Evolutionary conservation across 1,140 invertebrate species (phyloP).

Genomic region (Drosophila teissieri): DNA sequence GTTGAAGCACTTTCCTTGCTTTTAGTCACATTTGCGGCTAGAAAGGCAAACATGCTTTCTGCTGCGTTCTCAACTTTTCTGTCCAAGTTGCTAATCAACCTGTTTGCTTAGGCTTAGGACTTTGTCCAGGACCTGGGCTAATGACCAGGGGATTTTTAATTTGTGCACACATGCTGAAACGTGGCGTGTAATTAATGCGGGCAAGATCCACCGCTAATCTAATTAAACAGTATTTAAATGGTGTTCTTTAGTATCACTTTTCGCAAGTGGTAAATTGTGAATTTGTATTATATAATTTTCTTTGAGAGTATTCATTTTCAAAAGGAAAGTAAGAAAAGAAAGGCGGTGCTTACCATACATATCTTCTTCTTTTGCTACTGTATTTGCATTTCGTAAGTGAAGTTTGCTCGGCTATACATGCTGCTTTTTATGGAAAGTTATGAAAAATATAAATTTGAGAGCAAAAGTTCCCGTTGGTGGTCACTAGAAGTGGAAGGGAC

Average conservation of each 20-base stretch:
- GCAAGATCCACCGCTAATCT: neutral
- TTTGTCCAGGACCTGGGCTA: slow-evolving; percentile 18
- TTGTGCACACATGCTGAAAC: slow-evolving; percentile 36
- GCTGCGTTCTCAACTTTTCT: slow-evolving; percentile 29
- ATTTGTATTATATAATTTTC: neutral
- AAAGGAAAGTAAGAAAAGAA: neutral
- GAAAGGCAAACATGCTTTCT: slow-evolving; percentile 58
- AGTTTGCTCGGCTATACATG: slow-evolving; percentile 5
- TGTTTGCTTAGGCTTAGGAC: slow-evolving; percentile 66
- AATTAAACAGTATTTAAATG: slow-evolving; percentile 39
- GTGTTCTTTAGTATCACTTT: neutral
- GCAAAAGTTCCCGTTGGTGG: neutral
- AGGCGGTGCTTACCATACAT: neutral
- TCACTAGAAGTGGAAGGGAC: slow-evolving; percentile 4
- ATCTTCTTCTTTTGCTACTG: slow-evolving; percentile 13
- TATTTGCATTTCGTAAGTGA: slow-evolving; percentile 53
- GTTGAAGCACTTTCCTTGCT: neutral
- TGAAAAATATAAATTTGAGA: slow-evolving; percentile 62
- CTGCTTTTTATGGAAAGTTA: slow-evolving; percentile 39
- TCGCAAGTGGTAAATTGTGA: too few species aligned
- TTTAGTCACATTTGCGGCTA: slow-evolving; percentile 68
- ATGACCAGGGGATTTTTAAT: slow-evolving; percentile 59
- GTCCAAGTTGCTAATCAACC: slow-evolving; percentile 65
- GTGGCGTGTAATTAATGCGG: slow-evolving; percentile 29
- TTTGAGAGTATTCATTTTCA: neutral